Evolutionary conservation across 2,797 vertebrate genomes (phyloP).

Genomic region (Hephaestus fuliginosus): DNA sequence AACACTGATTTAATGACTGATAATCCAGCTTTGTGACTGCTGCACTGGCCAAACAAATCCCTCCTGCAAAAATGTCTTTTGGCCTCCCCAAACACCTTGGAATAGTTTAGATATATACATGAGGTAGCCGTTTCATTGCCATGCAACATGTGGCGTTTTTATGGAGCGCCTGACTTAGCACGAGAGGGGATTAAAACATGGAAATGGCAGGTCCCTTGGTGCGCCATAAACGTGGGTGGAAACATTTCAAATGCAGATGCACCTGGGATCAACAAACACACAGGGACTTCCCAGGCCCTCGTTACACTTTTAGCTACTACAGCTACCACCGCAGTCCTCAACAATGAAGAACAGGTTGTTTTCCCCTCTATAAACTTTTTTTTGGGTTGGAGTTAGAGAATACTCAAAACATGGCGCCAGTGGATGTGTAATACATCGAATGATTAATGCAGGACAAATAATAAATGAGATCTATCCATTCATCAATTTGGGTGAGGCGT

Average conservation of each 20-base stretch:
- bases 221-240: slow-evolving; percentile 83
- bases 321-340: slow-evolving; percentile 41
- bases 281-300: slow-evolving; percentile 58
- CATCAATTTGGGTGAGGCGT: slow-evolving; percentile 70
- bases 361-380: slow-evolving; percentile 61
- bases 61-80: slow-evolving; percentile 54
- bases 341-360: slow-evolving; percentile 78
- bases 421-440: slow-evolving; percentile 48
- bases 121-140: slow-evolving; percentile 80
- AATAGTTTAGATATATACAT: slow-evolving; percentile 65
- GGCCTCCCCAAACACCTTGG: slow-evolving; percentile 61
- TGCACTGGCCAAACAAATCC: slow-evolving; percentile 39
- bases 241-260: slow-evolving; percentile 82
- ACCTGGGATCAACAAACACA: slow-evolving; percentile 82
- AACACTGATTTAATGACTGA: slow-evolving; percentile 16
- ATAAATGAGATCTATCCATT: slow-evolving; percentile 62
- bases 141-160: slow-evolving; percentile 86
- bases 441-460: slow-evolving; percentile 74
- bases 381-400: slow-evolving; percentile 52
- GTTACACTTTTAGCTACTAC: slow-evolving; percentile 51
- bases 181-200: slow-evolving; percentile 83
- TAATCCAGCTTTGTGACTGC: slow-evolving; percentile 15
- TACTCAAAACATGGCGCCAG: slow-evolving; percentile 45
- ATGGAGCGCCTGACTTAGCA: slow-evolving; percentile 81
- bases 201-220: slow-evolving; percentile 84